Percentiles rank a stretch among this genome's conserved stretches.
These are phyloP conservation scores for Pyxicephalus adspersus DNA, from an alignment of 2,113 vertebrate genomes.

Conservation along the genomic window DNA sequence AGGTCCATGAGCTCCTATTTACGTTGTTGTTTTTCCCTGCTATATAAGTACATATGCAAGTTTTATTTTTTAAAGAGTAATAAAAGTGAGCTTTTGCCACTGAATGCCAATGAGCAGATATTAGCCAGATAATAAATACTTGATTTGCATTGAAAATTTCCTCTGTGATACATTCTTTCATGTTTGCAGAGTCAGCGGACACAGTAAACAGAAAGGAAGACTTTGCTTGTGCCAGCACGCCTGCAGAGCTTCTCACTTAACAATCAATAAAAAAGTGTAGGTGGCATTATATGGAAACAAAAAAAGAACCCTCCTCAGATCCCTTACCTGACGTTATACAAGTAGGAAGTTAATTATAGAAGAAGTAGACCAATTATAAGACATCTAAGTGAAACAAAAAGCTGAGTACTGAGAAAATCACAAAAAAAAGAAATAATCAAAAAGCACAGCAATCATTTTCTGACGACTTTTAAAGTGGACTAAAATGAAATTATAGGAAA, in stretches of 20 bases:
- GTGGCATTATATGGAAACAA: background rate
- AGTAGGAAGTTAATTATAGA: too few species aligned
- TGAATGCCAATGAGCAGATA: background rate
- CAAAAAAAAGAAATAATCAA: too few species aligned
- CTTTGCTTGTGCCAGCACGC: background rate
- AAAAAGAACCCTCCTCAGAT: background rate
- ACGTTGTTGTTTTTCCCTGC: too few species aligned
- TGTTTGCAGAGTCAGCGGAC: slow-evolving; percentile 4
- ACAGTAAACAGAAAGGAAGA: background rate
- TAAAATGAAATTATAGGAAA: too few species aligned
- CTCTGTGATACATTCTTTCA: background rate
- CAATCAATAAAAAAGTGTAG: slow-evolving; percentile 21
- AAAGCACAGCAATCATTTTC: too few species aligned
- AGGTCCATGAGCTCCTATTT: too few species aligned
- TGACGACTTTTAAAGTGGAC: too few species aligned
- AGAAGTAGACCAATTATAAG: too few species aligned
- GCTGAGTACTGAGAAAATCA: too few species aligned
- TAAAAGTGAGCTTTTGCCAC: background rate
- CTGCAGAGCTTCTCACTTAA: slow-evolving; percentile 2
- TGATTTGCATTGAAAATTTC: slow-evolving; percentile 27
- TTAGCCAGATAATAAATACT: slow-evolving; percentile 4
- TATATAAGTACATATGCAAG: too few species aligned
- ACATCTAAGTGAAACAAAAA: too few species aligned
- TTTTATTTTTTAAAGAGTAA: too few species aligned
- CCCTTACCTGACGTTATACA: background rate